Percentiles rank a stretch among this genome's conserved stretches.
phyloP scores from a whole-genome alignment of 2,113 vertebrate species.

The Petrocephalus zakoni region DNA sequence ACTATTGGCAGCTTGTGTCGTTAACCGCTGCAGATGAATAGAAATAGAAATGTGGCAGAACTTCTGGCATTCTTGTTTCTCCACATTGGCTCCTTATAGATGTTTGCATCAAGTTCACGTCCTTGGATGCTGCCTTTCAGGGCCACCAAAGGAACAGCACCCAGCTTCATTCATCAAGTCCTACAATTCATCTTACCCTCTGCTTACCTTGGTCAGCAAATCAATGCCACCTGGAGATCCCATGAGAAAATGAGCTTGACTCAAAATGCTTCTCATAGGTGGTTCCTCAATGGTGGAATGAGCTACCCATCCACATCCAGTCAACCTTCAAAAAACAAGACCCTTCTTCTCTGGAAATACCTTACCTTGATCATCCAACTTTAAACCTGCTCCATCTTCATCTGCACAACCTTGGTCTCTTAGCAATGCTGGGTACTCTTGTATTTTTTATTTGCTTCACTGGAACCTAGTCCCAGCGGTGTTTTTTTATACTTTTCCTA shows the following conservation, averaged over 20 bases:
- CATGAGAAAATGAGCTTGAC: not conserved
- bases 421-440: not conserved
- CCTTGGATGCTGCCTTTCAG: not conserved
- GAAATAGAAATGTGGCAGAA: not conserved
- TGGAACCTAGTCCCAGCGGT: not conserved
- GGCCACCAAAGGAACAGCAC: not conserved
- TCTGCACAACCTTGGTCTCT: not conserved
- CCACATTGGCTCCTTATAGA: not conserved
- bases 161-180: not conserved
- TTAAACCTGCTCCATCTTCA: not conserved
- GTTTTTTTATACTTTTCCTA: not conserved
- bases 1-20: not conserved
- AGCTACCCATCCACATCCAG: not conserved
- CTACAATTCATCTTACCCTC: not conserved
- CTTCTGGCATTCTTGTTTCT: not conserved
- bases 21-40: not conserved
- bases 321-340: not conserved
- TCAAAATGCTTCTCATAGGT: not conserved
- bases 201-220: not conserved
- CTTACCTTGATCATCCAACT: not conserved
- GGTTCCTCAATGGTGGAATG: not conserved
- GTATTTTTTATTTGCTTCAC: not conserved
- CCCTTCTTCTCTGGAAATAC: not conserved
- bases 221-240: not conserved
- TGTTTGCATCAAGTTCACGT: not conserved